Conservation (phyloP, 2,888 invertebrate species). For the Autographa gamma region DNA sequence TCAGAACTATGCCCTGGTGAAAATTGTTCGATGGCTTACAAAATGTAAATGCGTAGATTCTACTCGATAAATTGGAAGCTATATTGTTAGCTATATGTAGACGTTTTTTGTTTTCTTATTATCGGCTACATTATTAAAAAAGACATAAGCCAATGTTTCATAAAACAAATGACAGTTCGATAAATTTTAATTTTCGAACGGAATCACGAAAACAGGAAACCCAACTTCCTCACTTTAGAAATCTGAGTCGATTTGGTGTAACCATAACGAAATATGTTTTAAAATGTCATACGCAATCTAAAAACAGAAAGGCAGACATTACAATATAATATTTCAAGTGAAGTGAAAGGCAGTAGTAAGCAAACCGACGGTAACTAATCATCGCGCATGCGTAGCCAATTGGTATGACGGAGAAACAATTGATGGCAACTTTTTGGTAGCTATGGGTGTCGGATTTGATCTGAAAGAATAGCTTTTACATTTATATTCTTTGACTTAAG, state of each 20-base stretch:
- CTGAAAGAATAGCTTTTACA: slow-evolving; percentile 44
- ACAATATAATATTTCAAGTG: slow-evolving; percentile 58
- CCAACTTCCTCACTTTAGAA: slow-evolving; percentile 1
- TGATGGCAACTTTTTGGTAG: slow-evolving; percentile 74
- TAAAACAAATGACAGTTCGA: not conserved
- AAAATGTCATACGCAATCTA: slow-evolving; percentile 48
- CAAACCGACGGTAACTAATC: slow-evolving; percentile 83
- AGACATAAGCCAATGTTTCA: not conserved
- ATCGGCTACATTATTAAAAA: not conserved
- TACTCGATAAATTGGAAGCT: too few species aligned
- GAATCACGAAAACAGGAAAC: not conserved
- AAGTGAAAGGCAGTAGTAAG: slow-evolving; percentile 80
- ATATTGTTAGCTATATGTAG: too few species aligned
- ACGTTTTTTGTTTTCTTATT: too few species aligned
- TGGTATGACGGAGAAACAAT: slow-evolving; percentile 80
- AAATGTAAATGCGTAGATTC: too few species aligned
- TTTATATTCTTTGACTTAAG: slow-evolving; percentile 5
- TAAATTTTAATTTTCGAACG: not conserved
- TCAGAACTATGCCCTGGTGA: too few species aligned
- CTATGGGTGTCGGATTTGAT: slow-evolving; percentile 69
- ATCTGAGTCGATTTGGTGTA: slow-evolving; percentile 17
- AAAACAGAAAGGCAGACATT: slow-evolving; percentile 51
- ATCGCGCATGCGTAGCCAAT: slow-evolving; percentile 83
- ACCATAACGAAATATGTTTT: slow-evolving; percentile 44
- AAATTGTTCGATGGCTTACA: not conserved